A percentile compares a stretch with the other conserved stretches of the same genome.
Conservation (phyloP, 2,888 invertebrate genomes). For the Hylaea fasciaria region DNA sequence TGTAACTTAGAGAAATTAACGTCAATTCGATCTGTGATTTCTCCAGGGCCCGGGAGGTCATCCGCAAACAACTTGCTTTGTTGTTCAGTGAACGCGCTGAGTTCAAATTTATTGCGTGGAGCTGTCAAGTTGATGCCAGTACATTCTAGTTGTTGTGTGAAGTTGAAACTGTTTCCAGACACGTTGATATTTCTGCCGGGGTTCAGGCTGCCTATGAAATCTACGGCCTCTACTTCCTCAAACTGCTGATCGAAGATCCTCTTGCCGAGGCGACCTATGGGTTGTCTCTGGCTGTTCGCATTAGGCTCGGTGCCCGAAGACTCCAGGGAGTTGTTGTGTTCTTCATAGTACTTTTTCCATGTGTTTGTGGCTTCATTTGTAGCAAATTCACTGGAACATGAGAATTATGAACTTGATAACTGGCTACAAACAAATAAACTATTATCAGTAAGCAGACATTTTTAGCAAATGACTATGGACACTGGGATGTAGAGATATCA, state of each 20-base stretch:
- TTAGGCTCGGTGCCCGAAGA: conserved; percentile 69
- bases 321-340: conserved; percentile 75
- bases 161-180: conserved; percentile 56
- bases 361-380: conserved; percentile 78
- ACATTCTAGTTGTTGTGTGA: conserved; percentile 61
- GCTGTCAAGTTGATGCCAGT: conserved; percentile 55
- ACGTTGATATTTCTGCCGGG: conserved; percentile 51
- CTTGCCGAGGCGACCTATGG: conserved; percentile 67
- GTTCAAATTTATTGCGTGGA: conserved; percentile 63
- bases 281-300: conserved; percentile 50
- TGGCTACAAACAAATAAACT: not conserved
- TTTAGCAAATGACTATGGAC: too few relatives aligned
- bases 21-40: conserved; percentile 64
- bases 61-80: conserved; percentile 66
- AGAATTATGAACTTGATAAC: not conserved
- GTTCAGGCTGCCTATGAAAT: conserved; percentile 52
- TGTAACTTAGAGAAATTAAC: conserved; percentile 69
- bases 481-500: too few relatives aligned
- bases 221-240: conserved; percentile 67
- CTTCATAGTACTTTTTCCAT: conserved; percentile 78
- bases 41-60: conserved; percentile 60
- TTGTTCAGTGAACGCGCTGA: conserved; percentile 66
- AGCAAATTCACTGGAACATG: conserved; percentile 66
- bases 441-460: too few relatives aligned
- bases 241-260: conserved; percentile 72